Percentiles rank a stretch among this genome's conserved stretches.
Conservation (phyloP, 1,140 invertebrate species). For the Drosophila yakuba region DNA sequence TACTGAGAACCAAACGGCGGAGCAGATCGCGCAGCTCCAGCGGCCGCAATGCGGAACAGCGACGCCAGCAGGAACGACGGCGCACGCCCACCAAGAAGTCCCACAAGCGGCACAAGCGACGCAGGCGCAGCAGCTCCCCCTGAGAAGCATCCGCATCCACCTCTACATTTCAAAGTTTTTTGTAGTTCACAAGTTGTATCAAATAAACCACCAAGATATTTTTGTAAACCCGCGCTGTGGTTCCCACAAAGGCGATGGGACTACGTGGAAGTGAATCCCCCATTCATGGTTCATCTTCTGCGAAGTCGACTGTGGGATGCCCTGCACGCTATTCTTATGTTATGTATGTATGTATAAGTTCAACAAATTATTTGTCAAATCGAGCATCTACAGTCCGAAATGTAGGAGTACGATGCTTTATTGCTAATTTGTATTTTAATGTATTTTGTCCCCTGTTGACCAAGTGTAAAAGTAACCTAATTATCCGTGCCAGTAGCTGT, state of each 20-base stretch:
- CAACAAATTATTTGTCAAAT: background rate
- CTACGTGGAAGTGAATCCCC: background rate
- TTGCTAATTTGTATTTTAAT: no score
- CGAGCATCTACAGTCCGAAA: background rate
- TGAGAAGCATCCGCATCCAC: constrained; percentile 9
- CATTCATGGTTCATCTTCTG: no score
- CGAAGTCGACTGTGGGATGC: background rate
- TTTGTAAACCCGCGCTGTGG: constrained; percentile 17
- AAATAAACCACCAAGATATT: constrained; percentile 35
- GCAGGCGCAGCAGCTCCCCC: constrained; percentile 58
- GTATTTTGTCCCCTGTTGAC: no score
- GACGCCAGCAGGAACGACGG: constrained; percentile 36
- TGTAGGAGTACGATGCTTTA: no score
- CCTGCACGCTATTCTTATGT: background rate
- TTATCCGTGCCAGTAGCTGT: no score
- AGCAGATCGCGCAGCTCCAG: constrained; percentile 33
- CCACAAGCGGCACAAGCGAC: constrained; percentile 69
- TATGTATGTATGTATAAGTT: background rate
- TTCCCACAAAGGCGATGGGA: background rate
- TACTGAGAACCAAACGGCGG: constrained; percentile 10
- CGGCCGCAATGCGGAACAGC: constrained; percentile 10
- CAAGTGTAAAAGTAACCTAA: no score
- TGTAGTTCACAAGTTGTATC: constrained; percentile 15
- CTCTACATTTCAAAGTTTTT: background rate
- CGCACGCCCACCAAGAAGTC: constrained; percentile 57